Base-by-base conservation (phyloP, 2,797 vertebrate genomes). In the Leuciscus waleckii region DNA sequence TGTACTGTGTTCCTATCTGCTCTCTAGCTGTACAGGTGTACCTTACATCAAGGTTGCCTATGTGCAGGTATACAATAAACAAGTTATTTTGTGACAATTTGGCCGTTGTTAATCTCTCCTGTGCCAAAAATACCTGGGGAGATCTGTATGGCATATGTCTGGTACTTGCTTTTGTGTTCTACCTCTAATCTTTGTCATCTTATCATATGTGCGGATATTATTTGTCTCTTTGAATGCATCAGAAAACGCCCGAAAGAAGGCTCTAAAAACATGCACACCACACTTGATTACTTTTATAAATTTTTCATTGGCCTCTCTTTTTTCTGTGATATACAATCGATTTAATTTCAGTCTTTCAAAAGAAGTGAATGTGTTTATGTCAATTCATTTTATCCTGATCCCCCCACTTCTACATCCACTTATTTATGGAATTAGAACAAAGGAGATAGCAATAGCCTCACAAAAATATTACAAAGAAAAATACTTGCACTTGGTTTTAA, bases 51-150 rank as follows among this genome's bases (percentile, higher is more conserved):
- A 79, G 58, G 3, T 84, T 93, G 10, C 83, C 84, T 0, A 32
- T 93, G 46, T 94, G 93, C 78, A 54, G 81, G 23, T 88, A 88
- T 46, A 67, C 69, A 1, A 86, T 94, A 4, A 88, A 88, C 41
- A 93, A 93, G 63, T 80, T 93, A 4, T 54, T 92, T 8, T 93
- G 93, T 77, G 91, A 93, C 83, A 92, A 90, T 16, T 17, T 93
- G 63, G 84, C 71, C 1, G 16, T 94, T 10, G 82, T 91, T 6
- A 89, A 87, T 16, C 90, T 93, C 0, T 88, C 92, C 0, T 94
- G 93, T 84, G 39, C 56, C 1, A 82, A 70, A 56, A 91, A 83
- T 65, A 32, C 41, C 1, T 3, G 88, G 63, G 76, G 84, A 49
- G 87, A 89, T 7, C 5, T 88, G 7, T 92, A 85, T 73, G 92